phyloP scores from a whole-genome alignment of 2,113 vertebrate genomes.

The Forbesichthys agassizii region DNA sequence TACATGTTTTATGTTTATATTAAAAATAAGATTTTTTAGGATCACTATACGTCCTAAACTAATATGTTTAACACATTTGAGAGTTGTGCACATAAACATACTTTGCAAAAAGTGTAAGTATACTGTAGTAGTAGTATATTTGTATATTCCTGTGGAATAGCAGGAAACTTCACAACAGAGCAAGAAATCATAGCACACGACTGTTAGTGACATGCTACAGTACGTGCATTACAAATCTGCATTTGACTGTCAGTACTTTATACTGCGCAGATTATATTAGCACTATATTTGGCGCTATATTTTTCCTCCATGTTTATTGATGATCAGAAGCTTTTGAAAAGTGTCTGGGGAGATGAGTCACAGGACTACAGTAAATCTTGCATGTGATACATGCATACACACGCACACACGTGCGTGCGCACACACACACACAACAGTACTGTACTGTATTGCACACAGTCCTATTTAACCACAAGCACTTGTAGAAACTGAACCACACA shows the following conservation, averaged over 20 bases:
- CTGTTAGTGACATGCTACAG: slow-evolving; percentile 8
- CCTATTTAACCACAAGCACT: background rate
- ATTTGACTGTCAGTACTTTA: background rate
- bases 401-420: background rate
- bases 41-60: no score
- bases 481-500: background rate
- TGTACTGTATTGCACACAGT: background rate
- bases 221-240: slow-evolving; percentile 36
- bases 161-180: slow-evolving; percentile 29
- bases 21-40: no score
- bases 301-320: slow-evolving; percentile 33
- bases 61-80: background rate
- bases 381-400: slow-evolving; percentile 14
- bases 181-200: slow-evolving; percentile 27
- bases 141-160: slow-evolving; percentile 18
- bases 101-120: slow-evolving; percentile 12
- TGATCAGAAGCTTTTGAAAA: slow-evolving; percentile 1
- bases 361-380: slow-evolving; percentile 19
- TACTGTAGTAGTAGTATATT: slow-evolving; percentile 2
- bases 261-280: no score
- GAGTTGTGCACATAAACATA: background rate
- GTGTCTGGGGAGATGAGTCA: slow-evolving; percentile 36
- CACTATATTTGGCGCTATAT: no score
- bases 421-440: background rate
- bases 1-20: no score